phyloP scores from a whole-genome alignment of 2,888 invertebrate species.

The Apamea epomidion region DNA sequence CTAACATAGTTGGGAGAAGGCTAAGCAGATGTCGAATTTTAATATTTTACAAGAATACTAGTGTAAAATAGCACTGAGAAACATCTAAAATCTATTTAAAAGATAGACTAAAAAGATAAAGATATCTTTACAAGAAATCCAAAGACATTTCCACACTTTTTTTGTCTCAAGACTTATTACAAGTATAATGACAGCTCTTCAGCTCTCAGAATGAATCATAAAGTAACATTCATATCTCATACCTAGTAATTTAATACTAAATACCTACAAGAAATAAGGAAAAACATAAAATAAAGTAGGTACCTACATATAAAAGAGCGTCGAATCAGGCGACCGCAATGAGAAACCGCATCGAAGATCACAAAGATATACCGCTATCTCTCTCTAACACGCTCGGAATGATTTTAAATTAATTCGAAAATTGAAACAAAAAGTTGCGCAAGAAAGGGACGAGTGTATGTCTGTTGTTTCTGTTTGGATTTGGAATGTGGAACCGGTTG shows the following conservation, averaged over 20 bases:
- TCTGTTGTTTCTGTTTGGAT: slow-evolving; percentile 67
- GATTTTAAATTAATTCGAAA: slow-evolving; percentile 72
- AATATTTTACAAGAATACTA: neutral
- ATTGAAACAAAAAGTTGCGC: slow-evolving; percentile 72
- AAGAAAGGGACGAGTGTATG: slow-evolving; percentile 66
- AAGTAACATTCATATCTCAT: slow-evolving; percentile 25
- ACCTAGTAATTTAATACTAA: slow-evolving; percentile 27
- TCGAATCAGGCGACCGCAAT: slow-evolving; percentile 57
- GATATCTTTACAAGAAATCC: neutral
- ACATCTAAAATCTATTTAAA: neutral
- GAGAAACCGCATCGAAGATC: slow-evolving; percentile 27
- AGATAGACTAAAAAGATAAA: neutral
- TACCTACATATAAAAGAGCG: slow-evolving; percentile 28
- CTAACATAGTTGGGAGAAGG: too few species aligned
- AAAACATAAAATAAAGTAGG: slow-evolving; percentile 47
- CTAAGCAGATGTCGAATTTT: neutral
- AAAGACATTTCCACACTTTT: slow-evolving; percentile 29
- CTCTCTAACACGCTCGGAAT: slow-evolving; percentile 53
- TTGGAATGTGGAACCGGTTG: slow-evolving; percentile 71
- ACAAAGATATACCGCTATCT: slow-evolving; percentile 51
- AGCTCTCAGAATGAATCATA: slow-evolving; percentile 23
- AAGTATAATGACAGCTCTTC: slow-evolving; percentile 40
- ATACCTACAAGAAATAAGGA: slow-evolving; percentile 50
- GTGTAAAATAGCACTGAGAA: neutral
- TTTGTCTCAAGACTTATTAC: slow-evolving; percentile 39